Conservation (phyloP, 2,888 invertebrate genomes). For the Encarsia formosa region DNA sequence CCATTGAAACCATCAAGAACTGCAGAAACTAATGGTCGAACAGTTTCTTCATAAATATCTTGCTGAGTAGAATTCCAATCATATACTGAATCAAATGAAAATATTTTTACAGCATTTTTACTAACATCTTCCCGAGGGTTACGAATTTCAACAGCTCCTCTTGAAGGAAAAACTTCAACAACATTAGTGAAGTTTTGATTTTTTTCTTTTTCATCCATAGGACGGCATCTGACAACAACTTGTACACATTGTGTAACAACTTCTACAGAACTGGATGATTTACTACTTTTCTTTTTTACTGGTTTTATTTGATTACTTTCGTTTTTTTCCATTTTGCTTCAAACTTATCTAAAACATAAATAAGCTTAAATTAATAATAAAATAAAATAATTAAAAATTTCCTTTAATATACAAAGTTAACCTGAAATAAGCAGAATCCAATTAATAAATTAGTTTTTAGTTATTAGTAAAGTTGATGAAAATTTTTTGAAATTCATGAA, state of each 20-base stretch:
- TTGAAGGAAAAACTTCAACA: slow-evolving; percentile 78
- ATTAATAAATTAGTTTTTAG: too few species aligned
- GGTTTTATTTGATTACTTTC: slow-evolving; percentile 34
- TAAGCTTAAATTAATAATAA: too few species aligned
- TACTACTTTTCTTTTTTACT: slow-evolving; percentile 34
- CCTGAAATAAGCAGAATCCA: too few species aligned
- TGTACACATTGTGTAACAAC: slow-evolving; percentile 71
- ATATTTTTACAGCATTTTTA: slow-evolving; percentile 80
- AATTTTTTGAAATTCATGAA: too few species aligned
- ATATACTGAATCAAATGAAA: slow-evolving; percentile 97
- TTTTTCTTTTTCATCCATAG: slow-evolving; percentile 84
- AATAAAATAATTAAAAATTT: too few species aligned
- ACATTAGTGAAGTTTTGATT: slow-evolving; percentile 70
- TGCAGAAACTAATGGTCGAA: slow-evolving; percentile 89
- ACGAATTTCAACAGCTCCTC: slow-evolving; percentile 86
- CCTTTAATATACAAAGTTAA: too few species aligned
- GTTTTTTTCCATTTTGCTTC: slow-evolving; percentile 35
- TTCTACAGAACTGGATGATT: slow-evolving; percentile 31
- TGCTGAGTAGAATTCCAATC: slow-evolving; percentile 86
- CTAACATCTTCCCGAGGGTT: slow-evolving; percentile 71
- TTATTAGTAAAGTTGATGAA: too few species aligned
- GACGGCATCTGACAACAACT: slow-evolving; percentile 95
- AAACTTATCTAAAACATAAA: too few species aligned
- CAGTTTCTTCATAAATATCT: slow-evolving; percentile 93
- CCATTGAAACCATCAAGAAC: slow-evolving; percentile 98